A percentile compares a stretch with the other conserved stretches of the same genome.
These are phyloP conservation scores for Dinomys branickii DNA, from an alignment of 2,113 vertebrate genomes.

Conservation along the genomic window DNA sequence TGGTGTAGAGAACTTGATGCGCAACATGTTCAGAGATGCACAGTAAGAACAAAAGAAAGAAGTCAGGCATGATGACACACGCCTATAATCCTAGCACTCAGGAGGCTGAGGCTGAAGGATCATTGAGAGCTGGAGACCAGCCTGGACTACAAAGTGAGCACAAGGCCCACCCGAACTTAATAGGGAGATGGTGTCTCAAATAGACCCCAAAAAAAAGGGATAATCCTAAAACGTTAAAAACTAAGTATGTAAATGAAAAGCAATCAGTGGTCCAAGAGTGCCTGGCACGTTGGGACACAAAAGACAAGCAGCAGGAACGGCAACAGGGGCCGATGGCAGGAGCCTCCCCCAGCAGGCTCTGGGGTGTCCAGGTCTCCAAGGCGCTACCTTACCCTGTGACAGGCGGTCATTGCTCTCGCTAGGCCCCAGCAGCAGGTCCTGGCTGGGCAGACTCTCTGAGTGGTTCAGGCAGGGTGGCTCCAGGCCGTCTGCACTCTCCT, in stretches of 20 bases:
- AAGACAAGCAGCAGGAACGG: neutral
- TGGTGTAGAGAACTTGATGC: neutral
- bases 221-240: no score
- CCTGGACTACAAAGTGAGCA: no score
- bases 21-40: neutral
- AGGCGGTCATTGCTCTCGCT: constrained; percentile 90
- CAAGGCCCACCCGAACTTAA: no score
- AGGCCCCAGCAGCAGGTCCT: constrained; percentile 83
- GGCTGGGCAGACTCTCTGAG: constrained; percentile 87
- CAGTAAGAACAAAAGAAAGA: neutral
- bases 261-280: neutral
- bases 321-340: neutral
- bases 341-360: rapidly evolving
- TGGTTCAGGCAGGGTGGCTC: constrained; percentile 87
- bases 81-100: no score
- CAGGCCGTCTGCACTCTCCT: constrained; percentile 88
- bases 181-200: no score
- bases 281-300: neutral
- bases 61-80: no score
- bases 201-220: no score
- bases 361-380: neutral
- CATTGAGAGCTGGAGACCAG: no score
- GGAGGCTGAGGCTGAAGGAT: no score
- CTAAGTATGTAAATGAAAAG: no score
- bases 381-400: constrained; percentile 88